Evolutionary conservation across 2,888 invertebrate genomes (phyloP).

Genomic region (Parnassius smintheus): DNA sequence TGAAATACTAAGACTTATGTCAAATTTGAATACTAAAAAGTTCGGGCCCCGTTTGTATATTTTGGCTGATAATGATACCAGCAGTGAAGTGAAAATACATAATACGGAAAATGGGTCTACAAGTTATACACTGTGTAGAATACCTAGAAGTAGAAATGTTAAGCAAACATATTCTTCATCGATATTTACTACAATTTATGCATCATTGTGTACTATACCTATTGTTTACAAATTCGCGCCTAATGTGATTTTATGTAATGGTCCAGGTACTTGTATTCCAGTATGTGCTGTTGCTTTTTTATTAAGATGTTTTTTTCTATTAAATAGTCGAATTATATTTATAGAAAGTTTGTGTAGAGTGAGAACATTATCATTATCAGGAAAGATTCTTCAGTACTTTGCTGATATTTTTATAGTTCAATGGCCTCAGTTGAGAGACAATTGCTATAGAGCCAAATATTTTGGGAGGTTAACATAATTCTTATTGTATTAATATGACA

Average conservation of each 20-base stretch:
- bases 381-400: slow-evolving; percentile 90
- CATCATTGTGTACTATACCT: slow-evolving; percentile 85
- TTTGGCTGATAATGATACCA: slow-evolving; percentile 88
- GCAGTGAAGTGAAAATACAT: slow-evolving; percentile 86
- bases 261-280: slow-evolving; percentile 98
- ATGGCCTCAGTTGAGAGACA: slow-evolving; percentile 89
- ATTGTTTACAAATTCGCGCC: slow-evolving; percentile 86
- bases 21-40: slow-evolving; percentile 80
- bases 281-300: slow-evolving; percentile 90
- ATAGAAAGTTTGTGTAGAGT: slow-evolving; percentile 98
- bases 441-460: slow-evolving; percentile 86
- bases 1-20: slow-evolving; percentile 91
- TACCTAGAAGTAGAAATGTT: slow-evolving; percentile 93
- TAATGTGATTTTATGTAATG: slow-evolving; percentile 93
- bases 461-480: slow-evolving; percentile 86
- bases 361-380: slow-evolving; percentile 92
- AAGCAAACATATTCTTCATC: slow-evolving; percentile 92
- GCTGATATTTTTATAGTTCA: slow-evolving; percentile 95
- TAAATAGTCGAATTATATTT: slow-evolving; percentile 89
- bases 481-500: too few relatives aligned
- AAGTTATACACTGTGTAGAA: slow-evolving; percentile 77
- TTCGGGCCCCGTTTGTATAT: slow-evolving; percentile 90
- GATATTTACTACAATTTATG: slow-evolving; percentile 87
- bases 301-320: slow-evolving; percentile 84
- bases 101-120: slow-evolving; percentile 63